These are phyloP conservation scores for Pardosa pseudoannulata DNA, from an alignment of 2,888 invertebrate species.

Conservation along the genomic window DNA sequence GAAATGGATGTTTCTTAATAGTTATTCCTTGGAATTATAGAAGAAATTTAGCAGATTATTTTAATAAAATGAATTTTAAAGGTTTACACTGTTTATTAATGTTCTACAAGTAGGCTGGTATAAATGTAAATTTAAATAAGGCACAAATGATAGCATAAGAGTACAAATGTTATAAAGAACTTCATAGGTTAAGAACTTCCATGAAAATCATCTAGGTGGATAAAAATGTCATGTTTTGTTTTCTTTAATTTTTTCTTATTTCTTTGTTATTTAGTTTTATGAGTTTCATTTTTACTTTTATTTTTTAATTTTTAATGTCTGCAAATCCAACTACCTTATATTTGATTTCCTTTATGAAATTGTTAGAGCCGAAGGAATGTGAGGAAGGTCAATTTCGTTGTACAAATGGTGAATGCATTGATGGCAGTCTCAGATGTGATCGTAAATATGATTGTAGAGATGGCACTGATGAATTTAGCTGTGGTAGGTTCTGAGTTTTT, in stretches of 20 bases:
- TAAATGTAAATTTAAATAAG: too few species aligned
- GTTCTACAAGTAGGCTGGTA: too few species aligned
- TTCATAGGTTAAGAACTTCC: too few species aligned
- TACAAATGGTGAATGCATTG: constrained; percentile 70
- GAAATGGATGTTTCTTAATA: too few species aligned
- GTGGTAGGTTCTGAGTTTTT: constrained; percentile 40
- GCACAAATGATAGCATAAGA: too few species aligned
- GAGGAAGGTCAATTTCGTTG: constrained; percentile 58
- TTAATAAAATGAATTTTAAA: too few species aligned
- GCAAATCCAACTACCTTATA: background rate
- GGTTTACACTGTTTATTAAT: too few species aligned
- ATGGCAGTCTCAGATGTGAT: constrained; percentile 63
- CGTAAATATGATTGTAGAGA: constrained; percentile 70
- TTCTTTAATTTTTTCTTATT: background rate
- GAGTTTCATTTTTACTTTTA: background rate
- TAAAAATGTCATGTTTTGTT: too few species aligned
- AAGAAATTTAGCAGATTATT: too few species aligned
- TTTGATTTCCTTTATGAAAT: background rate
- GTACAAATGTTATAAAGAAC: too few species aligned
- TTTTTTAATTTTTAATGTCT: background rate
- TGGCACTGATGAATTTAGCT: constrained; percentile 71
- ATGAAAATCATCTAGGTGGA: too few species aligned
- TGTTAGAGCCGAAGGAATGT: constrained; percentile 6
- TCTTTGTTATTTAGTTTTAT: background rate
- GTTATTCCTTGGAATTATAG: too few species aligned